Conservation (phyloP, 64 coral and sea anemone species). For the Montipora cactus region DNA sequence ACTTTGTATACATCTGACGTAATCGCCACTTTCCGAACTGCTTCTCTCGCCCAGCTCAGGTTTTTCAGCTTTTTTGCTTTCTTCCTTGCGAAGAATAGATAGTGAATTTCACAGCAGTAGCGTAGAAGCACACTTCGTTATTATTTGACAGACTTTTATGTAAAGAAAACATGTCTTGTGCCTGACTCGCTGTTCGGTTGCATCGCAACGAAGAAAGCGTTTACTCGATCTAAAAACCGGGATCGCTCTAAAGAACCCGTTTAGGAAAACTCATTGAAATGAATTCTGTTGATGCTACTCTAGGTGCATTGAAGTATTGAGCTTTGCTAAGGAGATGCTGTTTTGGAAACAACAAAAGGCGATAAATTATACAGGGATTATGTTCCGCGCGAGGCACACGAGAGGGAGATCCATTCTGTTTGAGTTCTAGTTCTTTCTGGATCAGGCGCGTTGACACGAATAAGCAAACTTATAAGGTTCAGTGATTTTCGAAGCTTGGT, state of each 20-base stretch:
- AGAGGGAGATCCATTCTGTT: constrained; percentile 17
- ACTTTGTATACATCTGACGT: constrained; percentile 31
- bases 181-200: constrained; percentile 5
- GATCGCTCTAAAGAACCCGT: too few species aligned
- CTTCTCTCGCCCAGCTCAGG: not conserved
- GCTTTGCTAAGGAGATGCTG: constrained; percentile 22
- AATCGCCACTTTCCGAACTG: constrained; percentile 23
- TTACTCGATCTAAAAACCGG: not conserved
- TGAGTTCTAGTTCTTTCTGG: constrained; percentile 62
- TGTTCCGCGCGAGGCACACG: constrained; percentile 65
- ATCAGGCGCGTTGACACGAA: constrained; percentile 25
- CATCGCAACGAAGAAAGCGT: constrained; percentile 45
- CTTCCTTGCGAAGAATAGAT: not conserved
- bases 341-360: constrained; percentile 80
- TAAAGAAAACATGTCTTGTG: not conserved
- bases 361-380: constrained; percentile 92
- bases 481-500: constrained; percentile 25
- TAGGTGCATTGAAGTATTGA: not conserved
- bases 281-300: not conserved
- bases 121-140: not conserved
- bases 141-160: not conserved
- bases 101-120: not conserved
- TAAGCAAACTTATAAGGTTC: constrained; percentile 17
- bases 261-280: not conserved
- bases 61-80: not conserved